These are phyloP conservation scores for Pocillopora grandis DNA, from an alignment of 92 coral and sea anemone species.

Conservation along the genomic window DNA sequence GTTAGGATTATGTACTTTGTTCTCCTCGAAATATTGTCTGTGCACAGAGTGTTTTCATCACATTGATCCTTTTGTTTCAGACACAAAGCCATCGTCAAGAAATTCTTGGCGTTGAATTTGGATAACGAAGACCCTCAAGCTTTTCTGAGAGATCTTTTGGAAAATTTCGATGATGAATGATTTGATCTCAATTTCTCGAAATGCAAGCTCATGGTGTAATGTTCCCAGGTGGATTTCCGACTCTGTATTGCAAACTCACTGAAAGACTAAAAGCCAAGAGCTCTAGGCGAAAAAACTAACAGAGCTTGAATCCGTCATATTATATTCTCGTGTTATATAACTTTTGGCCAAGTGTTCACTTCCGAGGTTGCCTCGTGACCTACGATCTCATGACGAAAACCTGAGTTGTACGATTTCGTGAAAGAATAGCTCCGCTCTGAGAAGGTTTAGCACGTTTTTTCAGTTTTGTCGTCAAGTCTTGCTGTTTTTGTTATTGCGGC, in stretches of 20 bases:
- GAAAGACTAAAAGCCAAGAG: too few relatives aligned
- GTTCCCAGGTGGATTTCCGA: too few relatives aligned
- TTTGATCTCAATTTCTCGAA: too few relatives aligned
- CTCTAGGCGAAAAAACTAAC: too few relatives aligned
- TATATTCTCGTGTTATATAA: neutral
- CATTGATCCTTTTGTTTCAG: conserved; percentile 34
- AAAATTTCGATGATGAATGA: conserved; percentile 3
- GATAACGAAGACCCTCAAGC: conserved; percentile 68
- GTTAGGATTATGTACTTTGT: too few relatives aligned
- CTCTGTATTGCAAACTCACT: too few relatives aligned
- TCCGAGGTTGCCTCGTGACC: conserved; percentile 6
- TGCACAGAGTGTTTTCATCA: neutral
- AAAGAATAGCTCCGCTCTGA: neutral
- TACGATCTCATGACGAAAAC: neutral
- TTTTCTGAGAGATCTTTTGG: conserved; percentile 60
- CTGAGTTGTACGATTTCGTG: neutral
- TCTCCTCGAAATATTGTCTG: neutral
- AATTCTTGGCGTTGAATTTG: conserved; percentile 76
- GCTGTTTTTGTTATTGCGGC: neutral
- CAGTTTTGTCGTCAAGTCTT: neutral
- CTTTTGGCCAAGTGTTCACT: neutral
- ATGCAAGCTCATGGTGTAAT: too few relatives aligned
- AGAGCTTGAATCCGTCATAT: neutral
- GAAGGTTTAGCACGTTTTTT: neutral
- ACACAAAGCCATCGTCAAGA: conserved; percentile 66